Evolutionary conservation across 1,140 invertebrate genomes (phyloP).

Genomic region (Zaprionus vittiger): DNA sequence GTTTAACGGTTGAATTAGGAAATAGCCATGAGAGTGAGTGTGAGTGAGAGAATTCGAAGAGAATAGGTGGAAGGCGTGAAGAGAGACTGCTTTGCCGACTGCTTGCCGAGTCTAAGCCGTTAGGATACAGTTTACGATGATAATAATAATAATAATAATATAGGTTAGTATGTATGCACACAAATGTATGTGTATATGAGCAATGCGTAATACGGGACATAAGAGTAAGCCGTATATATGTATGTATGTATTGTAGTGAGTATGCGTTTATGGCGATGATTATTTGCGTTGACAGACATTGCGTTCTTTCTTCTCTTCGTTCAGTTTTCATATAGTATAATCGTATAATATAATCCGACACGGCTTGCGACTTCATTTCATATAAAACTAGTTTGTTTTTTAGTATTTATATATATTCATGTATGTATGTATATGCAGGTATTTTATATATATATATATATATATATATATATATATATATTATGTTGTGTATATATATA

Average conservation of each 20-base stretch:
- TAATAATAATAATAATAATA: neutral
- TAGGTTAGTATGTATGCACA: neutral
- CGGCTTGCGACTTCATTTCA: conserved; percentile 56
- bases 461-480: conserved; percentile 29
- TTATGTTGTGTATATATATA: conserved; percentile 10
- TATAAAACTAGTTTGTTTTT: conserved; percentile 72
- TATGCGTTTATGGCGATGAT: conserved; percentile 29
- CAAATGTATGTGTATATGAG: conserved; percentile 16
- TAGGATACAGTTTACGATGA: neutral
- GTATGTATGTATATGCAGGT: conserved; percentile 59
- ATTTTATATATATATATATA: conserved; percentile 41
- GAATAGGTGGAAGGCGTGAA: neutral
- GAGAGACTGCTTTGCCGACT: conserved; percentile 2
- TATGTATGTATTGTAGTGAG: conserved; percentile 36
- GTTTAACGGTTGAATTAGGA: conserved; percentile 50
- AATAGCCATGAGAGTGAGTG: conserved; percentile 11
- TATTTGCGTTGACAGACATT: conserved; percentile 31
- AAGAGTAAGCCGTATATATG: conserved; percentile 21
- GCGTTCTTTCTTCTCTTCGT: conserved; percentile 18
- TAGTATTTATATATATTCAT: conserved; percentile 31
- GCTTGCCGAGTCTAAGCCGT: neutral
- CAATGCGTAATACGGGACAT: conserved; percentile 4
- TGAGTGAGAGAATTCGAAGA: neutral
- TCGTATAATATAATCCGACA: conserved; percentile 61
- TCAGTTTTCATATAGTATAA: conserved; percentile 35